These are phyloP conservation scores for Eonycteris spelaea DNA, from an alignment of 2,113 vertebrate genomes.

Conservation along the genomic window DNA sequence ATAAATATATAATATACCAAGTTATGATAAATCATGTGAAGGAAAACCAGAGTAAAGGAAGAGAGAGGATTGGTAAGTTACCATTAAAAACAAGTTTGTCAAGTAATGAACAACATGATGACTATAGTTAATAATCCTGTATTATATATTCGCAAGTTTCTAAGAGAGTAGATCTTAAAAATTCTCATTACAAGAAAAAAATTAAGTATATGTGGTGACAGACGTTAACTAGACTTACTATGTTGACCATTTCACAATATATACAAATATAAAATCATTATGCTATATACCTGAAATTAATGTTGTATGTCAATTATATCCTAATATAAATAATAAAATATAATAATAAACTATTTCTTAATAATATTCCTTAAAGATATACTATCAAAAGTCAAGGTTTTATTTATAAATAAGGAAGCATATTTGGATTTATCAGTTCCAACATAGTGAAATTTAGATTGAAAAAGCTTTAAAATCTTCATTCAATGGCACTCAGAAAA, in stretches of 20 bases:
- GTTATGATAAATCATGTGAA: neutral
- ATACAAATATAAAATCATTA: neutral
- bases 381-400: neutral
- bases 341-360: neutral
- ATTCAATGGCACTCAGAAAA: neutral
- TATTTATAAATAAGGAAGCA: slow-evolving; percentile 17
- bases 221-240: neutral
- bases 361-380: neutral
- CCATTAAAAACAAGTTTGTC: neutral
- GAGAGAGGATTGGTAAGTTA: neutral
- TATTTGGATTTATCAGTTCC: neutral
- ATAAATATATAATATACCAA: neutral
- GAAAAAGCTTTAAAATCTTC: neutral
- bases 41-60: neutral
- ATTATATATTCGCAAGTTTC: neutral
- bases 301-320: neutral
- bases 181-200: neutral
- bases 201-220: neutral
- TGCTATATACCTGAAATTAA: neutral
- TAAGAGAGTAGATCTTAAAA: neutral
- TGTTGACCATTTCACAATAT: neutral
- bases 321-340: neutral
- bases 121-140: neutral
- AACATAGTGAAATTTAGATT: slow-evolving; percentile 2
- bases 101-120: neutral